These are phyloP conservation scores for Mesodorylaimus sp. DNA, from an alignment of 2,888 invertebrate species.

Conservation along the genomic window DNA sequence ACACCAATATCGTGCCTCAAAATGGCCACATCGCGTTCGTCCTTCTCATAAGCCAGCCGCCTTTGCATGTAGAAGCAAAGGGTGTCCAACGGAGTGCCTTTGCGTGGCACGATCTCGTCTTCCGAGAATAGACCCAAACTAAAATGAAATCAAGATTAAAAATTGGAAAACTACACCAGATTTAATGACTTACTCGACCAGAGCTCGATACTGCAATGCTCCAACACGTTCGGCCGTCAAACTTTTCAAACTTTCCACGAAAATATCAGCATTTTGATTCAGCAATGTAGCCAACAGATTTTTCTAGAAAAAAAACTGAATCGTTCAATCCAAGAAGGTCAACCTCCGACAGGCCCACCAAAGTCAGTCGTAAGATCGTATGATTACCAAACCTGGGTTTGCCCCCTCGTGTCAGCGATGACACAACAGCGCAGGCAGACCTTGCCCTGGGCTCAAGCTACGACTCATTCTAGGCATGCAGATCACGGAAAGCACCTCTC, in stretches of 20 bases:
- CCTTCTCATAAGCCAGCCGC: constrained; percentile 34
- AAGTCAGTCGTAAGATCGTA: too few relatives aligned
- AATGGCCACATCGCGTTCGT: constrained; percentile 80
- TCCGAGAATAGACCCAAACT: constrained; percentile 67
- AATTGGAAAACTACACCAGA: not conserved
- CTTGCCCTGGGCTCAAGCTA: too few relatives aligned
- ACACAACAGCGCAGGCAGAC: too few relatives aligned
- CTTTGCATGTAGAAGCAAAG: constrained; percentile 52
- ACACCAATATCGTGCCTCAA: constrained; percentile 80
- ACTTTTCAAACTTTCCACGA: constrained; percentile 75
- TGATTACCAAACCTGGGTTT: too few relatives aligned
- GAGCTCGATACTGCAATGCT: constrained; percentile 15
- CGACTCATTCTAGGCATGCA: too few relatives aligned
- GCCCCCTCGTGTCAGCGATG: too few relatives aligned
- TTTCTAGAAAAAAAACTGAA: constrained; percentile 40
- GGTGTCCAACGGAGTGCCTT: constrained; percentile 68
- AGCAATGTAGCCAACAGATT: constrained; percentile 65
- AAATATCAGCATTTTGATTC: constrained; percentile 65
- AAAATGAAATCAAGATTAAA: constrained; percentile 12
- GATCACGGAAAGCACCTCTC: too few relatives aligned
- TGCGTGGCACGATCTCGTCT: constrained; percentile 53
- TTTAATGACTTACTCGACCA: constrained; percentile 11
- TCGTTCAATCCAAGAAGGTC: not conserved
- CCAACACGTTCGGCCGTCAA: constrained; percentile 62
- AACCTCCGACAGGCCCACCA: too few relatives aligned